phyloP scores from a whole-genome alignment of 1,140 invertebrate genomes.

The Nylanderia fulva region DNA sequence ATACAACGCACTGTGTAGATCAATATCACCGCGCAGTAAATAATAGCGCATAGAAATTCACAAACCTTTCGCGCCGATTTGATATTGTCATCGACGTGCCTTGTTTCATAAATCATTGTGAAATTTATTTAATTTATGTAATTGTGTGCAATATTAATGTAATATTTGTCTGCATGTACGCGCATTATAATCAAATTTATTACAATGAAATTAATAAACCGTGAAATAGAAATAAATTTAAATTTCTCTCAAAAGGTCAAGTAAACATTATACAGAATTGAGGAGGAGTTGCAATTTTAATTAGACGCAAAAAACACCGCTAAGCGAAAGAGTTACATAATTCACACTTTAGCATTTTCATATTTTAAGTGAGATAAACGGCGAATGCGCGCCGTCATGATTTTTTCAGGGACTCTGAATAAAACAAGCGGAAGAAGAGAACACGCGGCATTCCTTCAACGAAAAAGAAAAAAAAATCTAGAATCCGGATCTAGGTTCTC shows the following conservation, averaged over 20 bases:
- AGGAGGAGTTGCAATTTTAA: slow-evolving; percentile 39
- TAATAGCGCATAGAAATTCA: background rate
- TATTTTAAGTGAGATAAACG: slow-evolving; percentile 52
- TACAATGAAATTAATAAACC: background rate
- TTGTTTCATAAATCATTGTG: background rate
- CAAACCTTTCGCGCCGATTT: background rate
- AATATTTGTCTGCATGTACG: too few species aligned
- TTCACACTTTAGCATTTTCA: slow-evolving; percentile 48
- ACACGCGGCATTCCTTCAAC: slow-evolving; percentile 8
- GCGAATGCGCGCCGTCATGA: slow-evolving; percentile 29
- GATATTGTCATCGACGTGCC: background rate
- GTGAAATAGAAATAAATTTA: slow-evolving; percentile 3
- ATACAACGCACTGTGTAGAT: background rate
- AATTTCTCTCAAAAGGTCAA: background rate
- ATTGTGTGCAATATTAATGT: slow-evolving; percentile 13
- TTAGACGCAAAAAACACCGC: slow-evolving; percentile 1
- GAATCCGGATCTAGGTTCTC: slow-evolving; percentile 33
- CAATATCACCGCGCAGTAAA: slow-evolving; percentile 12
- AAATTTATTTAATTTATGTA: slow-evolving; percentile 12
- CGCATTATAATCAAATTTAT: slow-evolving; percentile 6
- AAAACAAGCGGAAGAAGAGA: slow-evolving; percentile 40
- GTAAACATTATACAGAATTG: slow-evolving; percentile 10
- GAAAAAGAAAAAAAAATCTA: slow-evolving; percentile 7
- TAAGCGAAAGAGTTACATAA: slow-evolving; percentile 49
- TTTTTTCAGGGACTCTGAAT: slow-evolving; percentile 39